phyloP scores from a whole-genome alignment of 1,140 invertebrate genomes.

The Macrobrachium rosenbergii region DNA sequence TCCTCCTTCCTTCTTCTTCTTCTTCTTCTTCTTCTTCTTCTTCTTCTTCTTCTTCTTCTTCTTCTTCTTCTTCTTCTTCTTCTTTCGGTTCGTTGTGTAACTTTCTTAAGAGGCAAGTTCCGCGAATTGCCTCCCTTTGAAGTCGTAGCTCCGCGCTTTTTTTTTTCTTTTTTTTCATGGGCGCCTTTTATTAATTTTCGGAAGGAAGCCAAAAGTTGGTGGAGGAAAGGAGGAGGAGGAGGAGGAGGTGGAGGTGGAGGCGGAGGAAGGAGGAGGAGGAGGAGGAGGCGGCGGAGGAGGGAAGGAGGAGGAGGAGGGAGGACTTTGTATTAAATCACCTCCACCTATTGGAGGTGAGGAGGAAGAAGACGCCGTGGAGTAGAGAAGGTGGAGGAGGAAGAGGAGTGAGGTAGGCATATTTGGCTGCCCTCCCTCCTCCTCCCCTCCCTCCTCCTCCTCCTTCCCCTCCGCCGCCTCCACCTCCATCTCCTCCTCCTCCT shows the following conservation, averaged over 20 bases:
- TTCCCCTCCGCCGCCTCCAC: background rate
- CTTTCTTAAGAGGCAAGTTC: slow-evolving; percentile 50
- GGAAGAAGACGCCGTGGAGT: background rate
- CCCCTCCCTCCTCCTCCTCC: background rate
- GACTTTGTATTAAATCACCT: background rate
- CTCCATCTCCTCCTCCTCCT: too few relatives aligned
- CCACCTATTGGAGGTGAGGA: too few relatives aligned
- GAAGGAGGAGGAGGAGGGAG: background rate
- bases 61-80: slow-evolving; percentile 15
- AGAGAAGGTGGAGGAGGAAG: background rate
- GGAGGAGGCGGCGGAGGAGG: background rate
- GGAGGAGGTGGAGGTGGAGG: background rate
- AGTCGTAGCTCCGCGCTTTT: slow-evolving; percentile 2
- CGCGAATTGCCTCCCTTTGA: slow-evolving; percentile 49
- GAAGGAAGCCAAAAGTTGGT: slow-evolving; percentile 28
- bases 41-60: background rate
- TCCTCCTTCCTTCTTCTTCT: background rate
- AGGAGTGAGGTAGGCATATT: slow-evolving; percentile 13
- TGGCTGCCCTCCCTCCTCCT: background rate
- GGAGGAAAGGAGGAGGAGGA: slow-evolving; percentile 8
- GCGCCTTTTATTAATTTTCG: slow-evolving; percentile 52
- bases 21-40: background rate
- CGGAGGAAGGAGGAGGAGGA: background rate
- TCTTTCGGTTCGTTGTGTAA: slow-evolving; percentile 45
- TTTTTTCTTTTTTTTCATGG: too few relatives aligned